Percentiles rank a stretch among this genome's conserved stretches.
Evolutionary conservation across 2,888 invertebrate species (phyloP).

Genomic region (Sepioteuthis lessoniana): DNA sequence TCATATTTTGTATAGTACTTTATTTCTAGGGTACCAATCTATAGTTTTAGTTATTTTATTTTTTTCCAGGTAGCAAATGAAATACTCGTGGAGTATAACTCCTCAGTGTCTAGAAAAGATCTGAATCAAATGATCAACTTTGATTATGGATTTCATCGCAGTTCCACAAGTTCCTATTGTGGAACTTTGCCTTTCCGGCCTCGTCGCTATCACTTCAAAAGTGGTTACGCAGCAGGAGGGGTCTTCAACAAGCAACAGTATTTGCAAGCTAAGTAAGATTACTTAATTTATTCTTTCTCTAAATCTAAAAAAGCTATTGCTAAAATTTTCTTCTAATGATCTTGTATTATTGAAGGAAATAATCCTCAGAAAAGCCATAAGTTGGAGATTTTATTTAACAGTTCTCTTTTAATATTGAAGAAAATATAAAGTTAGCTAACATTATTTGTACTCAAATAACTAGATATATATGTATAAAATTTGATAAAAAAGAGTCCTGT

Average conservation of each 20-base stretch:
- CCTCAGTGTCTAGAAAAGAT: constrained; percentile 85
- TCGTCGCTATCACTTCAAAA: constrained; percentile 56
- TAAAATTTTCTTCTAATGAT: no score
- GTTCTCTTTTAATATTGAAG: no score
- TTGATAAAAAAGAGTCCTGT: no score
- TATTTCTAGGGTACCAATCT: no score
- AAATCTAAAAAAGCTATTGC: no score
- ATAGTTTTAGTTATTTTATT: not conserved
- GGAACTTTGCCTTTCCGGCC: constrained; percentile 53
- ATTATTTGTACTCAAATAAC: no score
- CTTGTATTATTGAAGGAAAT: no score
- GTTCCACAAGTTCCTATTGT: constrained; percentile 66
- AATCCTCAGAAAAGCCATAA: no score
- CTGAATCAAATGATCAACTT: constrained; percentile 95
- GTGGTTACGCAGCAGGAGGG: constrained; percentile 69
- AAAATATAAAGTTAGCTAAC: no score
- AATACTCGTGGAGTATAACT: constrained; percentile 82
- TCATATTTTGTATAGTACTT: no score
- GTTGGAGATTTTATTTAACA: no score
- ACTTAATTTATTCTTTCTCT: not conserved
- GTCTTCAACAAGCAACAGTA: constrained; percentile 93
- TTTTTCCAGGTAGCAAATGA: constrained; percentile 63
- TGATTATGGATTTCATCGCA: constrained; percentile 82
- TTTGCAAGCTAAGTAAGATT: constrained; percentile 89
- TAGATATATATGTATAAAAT: no score